phyloP scores from a whole-genome alignment of 2,113 vertebrate genomes.

The Sigmodon hispidus region DNA sequence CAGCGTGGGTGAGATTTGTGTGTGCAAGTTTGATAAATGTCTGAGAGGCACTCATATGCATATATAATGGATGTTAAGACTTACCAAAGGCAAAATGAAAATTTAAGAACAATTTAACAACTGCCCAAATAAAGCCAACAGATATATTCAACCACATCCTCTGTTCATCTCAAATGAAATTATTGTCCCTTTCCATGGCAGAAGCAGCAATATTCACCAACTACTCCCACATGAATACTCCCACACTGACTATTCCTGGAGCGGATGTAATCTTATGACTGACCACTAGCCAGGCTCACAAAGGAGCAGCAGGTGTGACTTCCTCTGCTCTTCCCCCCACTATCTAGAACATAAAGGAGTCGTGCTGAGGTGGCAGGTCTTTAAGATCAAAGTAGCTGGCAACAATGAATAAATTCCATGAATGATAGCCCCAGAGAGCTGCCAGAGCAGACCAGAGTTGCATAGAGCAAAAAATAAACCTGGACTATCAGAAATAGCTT shows the following conservation, averaged over 20 bases:
- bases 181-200: not conserved
- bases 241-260: not conserved
- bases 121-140: conserved; percentile 34
- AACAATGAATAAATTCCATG: not conserved
- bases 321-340: not conserved
- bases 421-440: not conserved
- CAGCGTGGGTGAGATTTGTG: not conserved
- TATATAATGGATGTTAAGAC: not conserved
- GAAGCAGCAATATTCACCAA: not conserved
- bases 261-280: not conserved
- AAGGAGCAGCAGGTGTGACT: not conserved
- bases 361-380: not conserved
- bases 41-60: not conserved
- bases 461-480: conserved; percentile 15
- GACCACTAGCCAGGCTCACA: not conserved
- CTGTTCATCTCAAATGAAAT: not conserved
- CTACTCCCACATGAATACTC: no score
- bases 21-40: not conserved
- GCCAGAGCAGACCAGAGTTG: not conserved
- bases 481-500: conserved; percentile 7
- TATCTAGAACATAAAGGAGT: not conserved
- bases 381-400: conserved; percentile 17
- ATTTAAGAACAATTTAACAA: conserved; percentile 35
- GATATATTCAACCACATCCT: not conserved
- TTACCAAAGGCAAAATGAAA: conserved; percentile 30